Conservation (phyloP, 2,797 vertebrate genomes). For the Hyperoplus immaculatus region DNA sequence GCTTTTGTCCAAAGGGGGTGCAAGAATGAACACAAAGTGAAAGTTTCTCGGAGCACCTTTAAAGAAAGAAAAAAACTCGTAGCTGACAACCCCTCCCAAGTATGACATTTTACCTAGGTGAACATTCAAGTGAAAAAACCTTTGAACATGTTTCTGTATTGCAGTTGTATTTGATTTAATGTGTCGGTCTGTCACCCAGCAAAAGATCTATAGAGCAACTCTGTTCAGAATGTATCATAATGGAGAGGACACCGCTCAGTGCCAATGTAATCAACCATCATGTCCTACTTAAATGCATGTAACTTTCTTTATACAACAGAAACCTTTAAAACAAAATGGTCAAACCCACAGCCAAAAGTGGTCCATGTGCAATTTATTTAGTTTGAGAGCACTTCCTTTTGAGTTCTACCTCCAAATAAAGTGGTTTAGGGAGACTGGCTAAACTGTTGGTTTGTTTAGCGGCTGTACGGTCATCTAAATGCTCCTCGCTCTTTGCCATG, state of each 20-base stretch:
- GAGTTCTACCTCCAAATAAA: slow-evolving; percentile 1
- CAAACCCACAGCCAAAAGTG: not conserved
- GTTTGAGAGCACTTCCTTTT: not conserved
- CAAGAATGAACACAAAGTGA: too few relatives aligned
- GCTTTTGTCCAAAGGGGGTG: too few relatives aligned
- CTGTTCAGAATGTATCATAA: not conserved
- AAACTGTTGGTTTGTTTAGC: slow-evolving; percentile 26
- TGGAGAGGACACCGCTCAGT: not conserved
- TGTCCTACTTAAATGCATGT: not conserved
- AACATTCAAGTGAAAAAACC: not conserved
- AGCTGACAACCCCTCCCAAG: not conserved
- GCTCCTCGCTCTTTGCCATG: not conserved
- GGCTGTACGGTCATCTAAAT: not conserved
- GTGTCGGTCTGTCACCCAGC: not conserved
- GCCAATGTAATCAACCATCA: not conserved
- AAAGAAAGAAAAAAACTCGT: not conserved
- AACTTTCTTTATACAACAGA: not conserved
- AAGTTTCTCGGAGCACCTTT: too few relatives aligned
- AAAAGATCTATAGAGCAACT: not conserved
- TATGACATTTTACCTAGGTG: not conserved
- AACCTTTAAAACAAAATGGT: not conserved
- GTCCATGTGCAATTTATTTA: not conserved
- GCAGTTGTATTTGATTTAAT: not conserved
- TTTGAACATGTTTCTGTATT: not conserved
- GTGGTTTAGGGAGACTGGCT: not conserved